Conservation (phyloP, 1,140 invertebrate species). For the Pogonognathellus flavescens region DNA sequence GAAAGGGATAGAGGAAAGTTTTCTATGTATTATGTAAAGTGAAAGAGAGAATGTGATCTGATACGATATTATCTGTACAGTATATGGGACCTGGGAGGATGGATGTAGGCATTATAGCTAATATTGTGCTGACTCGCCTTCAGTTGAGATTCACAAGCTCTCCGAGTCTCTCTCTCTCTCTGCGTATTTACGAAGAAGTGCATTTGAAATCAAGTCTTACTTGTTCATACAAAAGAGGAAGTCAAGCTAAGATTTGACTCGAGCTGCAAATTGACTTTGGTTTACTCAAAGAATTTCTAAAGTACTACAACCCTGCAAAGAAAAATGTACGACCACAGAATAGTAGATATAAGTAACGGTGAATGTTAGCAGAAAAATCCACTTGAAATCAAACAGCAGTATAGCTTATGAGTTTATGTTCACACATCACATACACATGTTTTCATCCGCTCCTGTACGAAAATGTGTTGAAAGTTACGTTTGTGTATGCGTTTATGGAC, state of each 20-base stretch:
- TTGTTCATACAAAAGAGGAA: slow-evolving; percentile 29
- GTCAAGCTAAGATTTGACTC: slow-evolving; percentile 36
- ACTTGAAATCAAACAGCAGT: too few species aligned
- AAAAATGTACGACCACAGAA: too few species aligned
- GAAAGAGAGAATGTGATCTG: slow-evolving; percentile 22
- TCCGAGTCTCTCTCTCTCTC: too few species aligned
- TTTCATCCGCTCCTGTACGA: too few species aligned
- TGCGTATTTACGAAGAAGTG: not conserved
- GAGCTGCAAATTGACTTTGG: slow-evolving; percentile 51
- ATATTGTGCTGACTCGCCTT: not conserved
- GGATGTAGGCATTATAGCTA: not conserved
- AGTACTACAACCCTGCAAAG: slow-evolving; percentile 1
- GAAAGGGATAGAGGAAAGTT: not conserved
- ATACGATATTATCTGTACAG: not conserved
- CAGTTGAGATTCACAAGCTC: slow-evolving; percentile 11
- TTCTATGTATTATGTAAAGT: not conserved
- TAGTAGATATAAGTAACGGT: not conserved
- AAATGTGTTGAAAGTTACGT: too few species aligned
- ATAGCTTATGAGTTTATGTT: too few species aligned
- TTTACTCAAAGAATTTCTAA: slow-evolving; percentile 52
- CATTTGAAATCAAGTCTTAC: slow-evolving; percentile 44
- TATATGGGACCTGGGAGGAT: not conserved
- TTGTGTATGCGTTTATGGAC: too few species aligned
- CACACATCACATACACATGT: too few species aligned
- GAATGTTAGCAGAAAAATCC: too few species aligned